These are phyloP conservation scores for Anguilla japonica DNA, from an alignment of 2,113 vertebrate species.

Conservation along the genomic window DNA sequence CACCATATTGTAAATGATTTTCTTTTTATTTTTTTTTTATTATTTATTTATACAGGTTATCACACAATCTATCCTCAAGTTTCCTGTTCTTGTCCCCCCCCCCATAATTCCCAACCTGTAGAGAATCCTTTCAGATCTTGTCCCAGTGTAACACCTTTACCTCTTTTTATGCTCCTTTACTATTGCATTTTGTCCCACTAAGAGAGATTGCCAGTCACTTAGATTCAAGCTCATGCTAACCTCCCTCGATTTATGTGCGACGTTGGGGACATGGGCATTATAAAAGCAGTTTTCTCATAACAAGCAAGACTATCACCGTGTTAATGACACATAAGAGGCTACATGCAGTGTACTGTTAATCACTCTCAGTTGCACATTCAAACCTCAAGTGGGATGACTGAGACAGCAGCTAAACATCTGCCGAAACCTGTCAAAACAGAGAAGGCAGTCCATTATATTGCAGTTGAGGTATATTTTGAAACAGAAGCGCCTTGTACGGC, in stretches of 20 bases:
- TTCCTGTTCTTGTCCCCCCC: neutral
- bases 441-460: neutral
- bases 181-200: neutral
- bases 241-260: neutral
- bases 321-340: neutral
- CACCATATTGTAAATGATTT: too few species aligned
- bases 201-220: neutral
- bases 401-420: neutral
- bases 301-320: neutral
- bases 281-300: neutral
- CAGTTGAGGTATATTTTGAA: neutral
- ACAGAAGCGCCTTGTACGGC: neutral
- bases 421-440: neutral
- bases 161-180: neutral
- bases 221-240: too few species aligned
- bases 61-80: neutral
- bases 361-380: neutral
- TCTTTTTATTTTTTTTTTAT: too few species aligned
- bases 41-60: too few species aligned
- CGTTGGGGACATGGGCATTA: neutral
- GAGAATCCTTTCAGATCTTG: neutral
- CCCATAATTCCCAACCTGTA: neutral
- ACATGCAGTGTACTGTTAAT: neutral
- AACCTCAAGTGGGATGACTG: neutral
- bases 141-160: neutral